phyloP scores from a whole-genome alignment of 1,140 invertebrate genomes.

The Plodia interpunctella region DNA sequence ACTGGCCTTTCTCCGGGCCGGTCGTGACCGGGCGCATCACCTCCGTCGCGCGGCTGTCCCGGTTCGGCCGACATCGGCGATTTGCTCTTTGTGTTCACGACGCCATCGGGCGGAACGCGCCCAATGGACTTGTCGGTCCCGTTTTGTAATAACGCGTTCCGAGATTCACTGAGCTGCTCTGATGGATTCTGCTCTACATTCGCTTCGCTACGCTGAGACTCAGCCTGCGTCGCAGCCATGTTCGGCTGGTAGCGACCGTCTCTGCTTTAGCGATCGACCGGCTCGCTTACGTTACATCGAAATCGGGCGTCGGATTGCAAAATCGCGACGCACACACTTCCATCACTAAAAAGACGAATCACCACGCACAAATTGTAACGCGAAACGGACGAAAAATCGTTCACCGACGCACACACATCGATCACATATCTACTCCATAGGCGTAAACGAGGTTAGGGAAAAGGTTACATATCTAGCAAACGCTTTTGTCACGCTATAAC shows the following conservation, averaged over 20 bases:
- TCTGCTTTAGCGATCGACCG: slow-evolving; percentile 77
- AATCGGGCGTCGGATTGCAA: slow-evolving; percentile 76
- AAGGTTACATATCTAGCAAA: slow-evolving; percentile 78
- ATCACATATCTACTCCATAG: slow-evolving; percentile 82
- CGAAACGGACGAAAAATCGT: slow-evolving; percentile 78
- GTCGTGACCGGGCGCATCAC: slow-evolving; percentile 63
- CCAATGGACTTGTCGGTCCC: slow-evolving; percentile 76
- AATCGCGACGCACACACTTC: slow-evolving; percentile 75
- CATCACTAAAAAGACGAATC: slow-evolving; percentile 76
- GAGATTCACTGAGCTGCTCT: slow-evolving; percentile 79
- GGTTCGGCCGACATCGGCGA: slow-evolving; percentile 70
- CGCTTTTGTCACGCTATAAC: slow-evolving; percentile 73
- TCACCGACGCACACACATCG: slow-evolving; percentile 81
- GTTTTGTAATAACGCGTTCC: slow-evolving; percentile 79
- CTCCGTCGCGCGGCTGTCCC: slow-evolving; percentile 63
- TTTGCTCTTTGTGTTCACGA: slow-evolving; percentile 75
- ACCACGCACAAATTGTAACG: slow-evolving; percentile 75
- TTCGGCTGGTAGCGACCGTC: slow-evolving; percentile 76
- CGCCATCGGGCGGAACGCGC: slow-evolving; percentile 73
- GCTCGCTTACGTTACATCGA: slow-evolving; percentile 77
- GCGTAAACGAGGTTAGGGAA: slow-evolving; percentile 84
- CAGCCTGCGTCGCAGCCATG: slow-evolving; percentile 82
- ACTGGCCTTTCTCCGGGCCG: slow-evolving; percentile 56
- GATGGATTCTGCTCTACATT: slow-evolving; percentile 79
- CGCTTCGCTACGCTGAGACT: slow-evolving; percentile 80